These are phyloP conservation scores for Campylomormyrus numenius DNA, from an alignment of 2,113 vertebrate species.

Conservation along the genomic window DNA sequence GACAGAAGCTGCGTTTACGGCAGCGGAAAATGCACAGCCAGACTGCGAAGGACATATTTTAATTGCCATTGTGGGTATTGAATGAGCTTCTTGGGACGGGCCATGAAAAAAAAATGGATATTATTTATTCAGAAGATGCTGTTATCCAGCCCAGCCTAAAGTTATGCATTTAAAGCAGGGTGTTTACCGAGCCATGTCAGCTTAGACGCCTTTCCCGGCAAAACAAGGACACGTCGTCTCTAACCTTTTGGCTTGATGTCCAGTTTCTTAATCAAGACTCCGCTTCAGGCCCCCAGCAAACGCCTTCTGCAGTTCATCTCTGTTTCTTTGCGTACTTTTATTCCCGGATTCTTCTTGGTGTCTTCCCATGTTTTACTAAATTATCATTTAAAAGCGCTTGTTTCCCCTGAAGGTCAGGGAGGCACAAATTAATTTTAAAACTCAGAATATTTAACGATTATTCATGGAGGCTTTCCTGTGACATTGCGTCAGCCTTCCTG, in stretches of 20 bases:
- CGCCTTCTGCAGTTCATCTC: not conserved
- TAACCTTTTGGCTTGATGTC: not conserved
- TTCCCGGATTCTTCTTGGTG: not conserved
- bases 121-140: conserved; percentile 9
- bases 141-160: not conserved
- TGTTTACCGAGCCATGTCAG: not conserved
- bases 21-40: not conserved
- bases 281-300: not conserved
- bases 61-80: not conserved
- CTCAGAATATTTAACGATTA: not conserved
- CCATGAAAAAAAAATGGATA: not conserved
- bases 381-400: not conserved
- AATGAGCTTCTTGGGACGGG: not conserved
- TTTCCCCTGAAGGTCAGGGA: conserved; percentile 2
- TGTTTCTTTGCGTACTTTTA: not conserved
- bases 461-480: not conserved
- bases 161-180: not conserved
- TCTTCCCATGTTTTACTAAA: not conserved
- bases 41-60: not conserved
- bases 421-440: not conserved
- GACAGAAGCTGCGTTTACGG: not conserved
- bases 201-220: not conserved
- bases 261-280: not conserved
- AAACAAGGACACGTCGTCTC: not conserved
- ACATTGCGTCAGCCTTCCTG: not conserved